Evolutionary conservation across 2,797 vertebrate species (phyloP).

Genomic region (Aeoliscus strigatus): DNA sequence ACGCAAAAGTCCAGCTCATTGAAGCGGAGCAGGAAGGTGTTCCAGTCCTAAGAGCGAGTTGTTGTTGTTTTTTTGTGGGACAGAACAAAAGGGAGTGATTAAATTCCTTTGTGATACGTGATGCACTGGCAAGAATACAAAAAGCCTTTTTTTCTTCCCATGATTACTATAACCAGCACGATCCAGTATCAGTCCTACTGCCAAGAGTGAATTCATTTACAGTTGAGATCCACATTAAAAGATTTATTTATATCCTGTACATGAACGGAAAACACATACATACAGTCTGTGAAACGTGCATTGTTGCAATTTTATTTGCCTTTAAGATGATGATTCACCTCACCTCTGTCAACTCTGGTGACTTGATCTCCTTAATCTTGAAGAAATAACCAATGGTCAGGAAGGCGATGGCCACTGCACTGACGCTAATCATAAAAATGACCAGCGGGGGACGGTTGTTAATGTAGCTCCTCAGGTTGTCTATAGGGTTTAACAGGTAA

Average conservation of each 20-base stretch:
- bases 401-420: constrained; percentile 96
- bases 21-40: constrained; percentile 93
- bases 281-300: too few species aligned
- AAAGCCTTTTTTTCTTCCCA: too few species aligned
- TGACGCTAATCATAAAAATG: constrained; percentile 98
- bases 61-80: background rate
- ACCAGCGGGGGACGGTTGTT: constrained; percentile 94
- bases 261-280: background rate
- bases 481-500: constrained; percentile 87
- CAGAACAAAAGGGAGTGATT: background rate
- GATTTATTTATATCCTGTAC: background rate
- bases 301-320: too few species aligned
- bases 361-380: constrained; percentile 99
- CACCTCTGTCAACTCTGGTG: constrained; percentile 93
- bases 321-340: constrained; percentile 1
- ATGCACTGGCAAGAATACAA: background rate
- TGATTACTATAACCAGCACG: background rate
- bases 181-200: too few species aligned
- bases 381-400: constrained; percentile 98
- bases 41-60: constrained; percentile 86
- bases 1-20: constrained; percentile 97
- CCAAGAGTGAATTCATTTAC: constrained; percentile 9
- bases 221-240: constrained; percentile 16
- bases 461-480: constrained; percentile 92
- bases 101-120: too few species aligned